Evolutionary conservation across 2,888 invertebrate genomes (phyloP).

Genomic region (Dioctria rufipes): DNA sequence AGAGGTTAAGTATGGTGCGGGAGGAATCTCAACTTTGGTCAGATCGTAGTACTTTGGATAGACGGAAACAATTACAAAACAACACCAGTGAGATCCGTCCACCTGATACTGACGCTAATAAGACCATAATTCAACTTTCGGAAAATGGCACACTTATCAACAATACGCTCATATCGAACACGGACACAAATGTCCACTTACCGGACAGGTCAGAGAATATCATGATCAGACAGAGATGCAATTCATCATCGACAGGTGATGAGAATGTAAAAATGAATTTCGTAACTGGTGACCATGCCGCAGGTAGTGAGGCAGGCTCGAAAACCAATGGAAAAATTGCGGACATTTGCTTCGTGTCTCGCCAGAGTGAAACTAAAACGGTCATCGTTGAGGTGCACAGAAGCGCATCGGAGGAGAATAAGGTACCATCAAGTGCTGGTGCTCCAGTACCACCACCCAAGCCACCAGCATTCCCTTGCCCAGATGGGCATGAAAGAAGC

Average conservation of each 20-base stretch:
- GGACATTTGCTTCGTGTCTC: slow-evolving; percentile 71
- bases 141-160: slow-evolving; percentile 82
- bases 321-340: slow-evolving; percentile 65
- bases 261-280: slow-evolving; percentile 24
- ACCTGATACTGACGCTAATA: slow-evolving; percentile 72
- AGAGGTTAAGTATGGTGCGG: slow-evolving; percentile 81
- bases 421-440: slow-evolving; percentile 41
- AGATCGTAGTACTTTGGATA: slow-evolving; percentile 62
- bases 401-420: slow-evolving; percentile 63
- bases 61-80: slow-evolving; percentile 72
- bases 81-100: slow-evolving; percentile 68
- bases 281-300: slow-evolving; percentile 26
- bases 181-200: slow-evolving; percentile 26
- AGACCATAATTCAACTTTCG: slow-evolving; percentile 81
- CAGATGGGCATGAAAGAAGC: slow-evolving; percentile 57
- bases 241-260: slow-evolving; percentile 23
- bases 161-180: slow-evolving; percentile 72
- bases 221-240: slow-evolving; percentile 50
- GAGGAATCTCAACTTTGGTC: slow-evolving; percentile 73
- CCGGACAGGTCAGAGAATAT: slow-evolving; percentile 54
- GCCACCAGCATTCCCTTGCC: slow-evolving; percentile 63
- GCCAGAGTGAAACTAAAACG: slow-evolving; percentile 75
- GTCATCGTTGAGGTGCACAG: slow-evolving; percentile 85
- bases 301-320: slow-evolving; percentile 8
- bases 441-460: slow-evolving; percentile 51